Conservation (phyloP, 2,797 vertebrate species). For the Rallus crepitans region DNA sequence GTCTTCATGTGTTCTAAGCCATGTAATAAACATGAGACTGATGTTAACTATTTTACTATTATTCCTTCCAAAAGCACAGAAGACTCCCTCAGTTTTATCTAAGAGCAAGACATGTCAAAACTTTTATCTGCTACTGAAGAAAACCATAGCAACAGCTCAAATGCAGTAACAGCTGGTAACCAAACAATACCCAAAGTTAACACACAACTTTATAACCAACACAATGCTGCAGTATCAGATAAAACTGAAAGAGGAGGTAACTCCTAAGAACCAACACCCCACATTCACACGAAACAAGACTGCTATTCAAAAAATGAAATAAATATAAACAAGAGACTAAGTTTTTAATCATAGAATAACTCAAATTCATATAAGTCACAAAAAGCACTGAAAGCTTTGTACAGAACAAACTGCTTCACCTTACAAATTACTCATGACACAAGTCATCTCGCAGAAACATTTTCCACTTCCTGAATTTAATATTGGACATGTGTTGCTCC, state of each 20-base stretch:
- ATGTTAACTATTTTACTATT: background rate
- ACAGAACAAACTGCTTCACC: background rate
- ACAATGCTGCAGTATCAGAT: background rate
- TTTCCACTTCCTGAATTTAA: background rate
- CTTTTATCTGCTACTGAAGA: background rate
- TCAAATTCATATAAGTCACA: background rate
- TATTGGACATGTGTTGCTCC: background rate
- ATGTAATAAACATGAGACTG: background rate
- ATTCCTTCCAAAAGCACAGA: background rate
- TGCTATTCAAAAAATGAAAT: background rate
- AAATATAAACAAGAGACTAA: background rate
- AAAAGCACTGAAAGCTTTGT: background rate
- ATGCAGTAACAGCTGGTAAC: background rate
- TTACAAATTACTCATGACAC: background rate
- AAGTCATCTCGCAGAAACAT: background rate
- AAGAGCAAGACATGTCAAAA: background rate
- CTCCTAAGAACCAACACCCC: background rate
- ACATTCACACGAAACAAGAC: background rate
- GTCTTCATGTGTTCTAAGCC: rapidly evolving
- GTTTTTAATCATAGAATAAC: background rate
- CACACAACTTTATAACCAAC: background rate
- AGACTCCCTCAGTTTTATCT: background rate
- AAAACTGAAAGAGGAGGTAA: background rate
- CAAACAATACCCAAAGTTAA: background rate
- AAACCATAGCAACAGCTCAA: background rate